Evolutionary conservation across 2,113 vertebrate species (phyloP).

Genomic region (Triplophysa rosa): DNA sequence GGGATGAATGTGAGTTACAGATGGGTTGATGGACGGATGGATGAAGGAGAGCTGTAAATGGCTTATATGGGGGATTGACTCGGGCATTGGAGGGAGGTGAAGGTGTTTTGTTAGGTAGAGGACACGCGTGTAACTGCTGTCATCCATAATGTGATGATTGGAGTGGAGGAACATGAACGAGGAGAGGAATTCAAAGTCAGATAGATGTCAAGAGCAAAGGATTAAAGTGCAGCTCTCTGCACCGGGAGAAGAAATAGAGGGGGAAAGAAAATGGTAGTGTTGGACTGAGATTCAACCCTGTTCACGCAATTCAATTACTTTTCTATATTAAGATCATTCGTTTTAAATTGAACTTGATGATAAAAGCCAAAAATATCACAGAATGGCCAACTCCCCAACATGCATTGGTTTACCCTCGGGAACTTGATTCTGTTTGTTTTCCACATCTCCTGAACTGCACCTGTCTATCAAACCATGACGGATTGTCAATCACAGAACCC

Average conservation of each 20-base stretch:
- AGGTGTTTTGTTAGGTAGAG: constrained; percentile 12
- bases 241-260: not conserved
- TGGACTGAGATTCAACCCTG: not conserved
- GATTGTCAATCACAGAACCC: constrained; percentile 4
- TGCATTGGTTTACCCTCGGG: not conserved
- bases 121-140: constrained; percentile 1
- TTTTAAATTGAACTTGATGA: not conserved
- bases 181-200: constrained; percentile 38
- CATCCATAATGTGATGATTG: constrained; percentile 34
- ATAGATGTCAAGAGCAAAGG: constrained; percentile 35
- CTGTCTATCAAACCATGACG: constrained; percentile 28
- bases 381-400: not conserved
- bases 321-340: too few relatives aligned
- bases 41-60: not conserved
- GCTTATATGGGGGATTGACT: not conserved
- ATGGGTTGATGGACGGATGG: constrained; percentile 2
- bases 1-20: not conserved
- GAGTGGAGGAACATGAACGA: not conserved
- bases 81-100: not conserved
- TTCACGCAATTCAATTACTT: too few relatives aligned
- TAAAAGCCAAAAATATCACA: too few relatives aligned
- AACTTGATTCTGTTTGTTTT: constrained; percentile 11
- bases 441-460: not conserved
- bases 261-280: not conserved
- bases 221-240: constrained; percentile 2